Percentiles rank a stretch among this genome's conserved stretches.
phyloP scores from a whole-genome alignment of 2,113 vertebrate genomes.

The Talpa occidentalis region DNA sequence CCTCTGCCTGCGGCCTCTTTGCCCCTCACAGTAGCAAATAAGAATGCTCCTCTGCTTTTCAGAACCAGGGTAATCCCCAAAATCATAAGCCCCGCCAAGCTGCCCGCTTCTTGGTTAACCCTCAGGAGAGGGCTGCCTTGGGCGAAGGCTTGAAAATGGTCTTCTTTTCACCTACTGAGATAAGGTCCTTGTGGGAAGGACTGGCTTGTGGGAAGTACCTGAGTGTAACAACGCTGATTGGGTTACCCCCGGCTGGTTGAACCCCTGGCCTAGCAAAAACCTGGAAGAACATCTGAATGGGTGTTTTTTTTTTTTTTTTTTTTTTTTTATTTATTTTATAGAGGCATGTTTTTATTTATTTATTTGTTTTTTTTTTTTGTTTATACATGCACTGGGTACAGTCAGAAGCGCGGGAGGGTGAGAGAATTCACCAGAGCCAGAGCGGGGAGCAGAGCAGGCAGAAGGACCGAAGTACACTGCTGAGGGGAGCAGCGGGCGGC shows the following conservation, averaged over 20 bases:
- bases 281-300: background rate
- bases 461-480: no score
- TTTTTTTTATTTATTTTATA: no score
- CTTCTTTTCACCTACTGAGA: conserved; percentile 40
- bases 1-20: background rate
- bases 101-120: background rate
- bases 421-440: no score
- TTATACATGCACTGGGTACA: no score
- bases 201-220: no score
- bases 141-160: conserved; percentile 22
- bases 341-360: no score
- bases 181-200: background rate
- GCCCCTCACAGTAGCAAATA: background rate
- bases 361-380: no score
- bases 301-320: no score
- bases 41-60: background rate
- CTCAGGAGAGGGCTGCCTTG: background rate
- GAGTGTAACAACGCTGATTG: background rate
- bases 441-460: no score
- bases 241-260: background rate
- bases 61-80: background rate
- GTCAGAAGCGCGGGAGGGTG: no score
- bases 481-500: no score
- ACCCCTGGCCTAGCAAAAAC: background rate
- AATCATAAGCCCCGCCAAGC: background rate